A percentile compares a stretch with the other conserved stretches of the same genome.
Conservation (phyloP, 1,140 invertebrate species). For the Panulirus ornatus region DNA sequence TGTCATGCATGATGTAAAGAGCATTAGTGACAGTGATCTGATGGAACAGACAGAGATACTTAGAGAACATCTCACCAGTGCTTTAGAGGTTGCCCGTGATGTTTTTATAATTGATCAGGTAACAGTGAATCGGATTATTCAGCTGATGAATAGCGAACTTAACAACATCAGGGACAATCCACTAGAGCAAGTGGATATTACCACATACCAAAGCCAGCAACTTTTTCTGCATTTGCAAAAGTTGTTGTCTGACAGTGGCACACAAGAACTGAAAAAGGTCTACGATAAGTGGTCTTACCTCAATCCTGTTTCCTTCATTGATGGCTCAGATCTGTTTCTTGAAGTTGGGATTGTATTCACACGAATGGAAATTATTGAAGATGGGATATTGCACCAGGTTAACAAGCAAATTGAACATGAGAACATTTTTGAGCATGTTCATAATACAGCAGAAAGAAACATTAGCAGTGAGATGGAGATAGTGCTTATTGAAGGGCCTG, state of each 20-base stretch:
- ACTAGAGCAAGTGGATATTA: neutral
- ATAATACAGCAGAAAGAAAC: no score
- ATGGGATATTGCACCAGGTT: neutral
- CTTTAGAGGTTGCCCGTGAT: neutral
- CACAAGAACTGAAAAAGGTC: neutral
- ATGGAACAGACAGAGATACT: neutral
- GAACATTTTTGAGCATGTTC: neutral
- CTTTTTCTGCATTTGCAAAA: neutral
- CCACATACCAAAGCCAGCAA: neutral
- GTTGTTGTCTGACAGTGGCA: neutral
- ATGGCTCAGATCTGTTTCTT: neutral
- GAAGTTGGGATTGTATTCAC: constrained; percentile 26
- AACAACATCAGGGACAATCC: constrained; percentile 11
- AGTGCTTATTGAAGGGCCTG: constrained; percentile 10
- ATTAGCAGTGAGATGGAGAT: neutral
- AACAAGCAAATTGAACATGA: neutral
- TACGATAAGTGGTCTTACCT: constrained; percentile 29
- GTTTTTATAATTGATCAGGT: neutral
- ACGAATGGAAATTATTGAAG: constrained; percentile 16
- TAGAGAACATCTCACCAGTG: neutral
- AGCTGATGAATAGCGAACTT: neutral
- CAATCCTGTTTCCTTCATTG: constrained; percentile 32
- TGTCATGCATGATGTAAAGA: neutral
- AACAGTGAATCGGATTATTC: neutral
- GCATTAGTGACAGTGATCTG: neutral